phyloP scores from a whole-genome alignment of 2,888 invertebrate genomes.

The Melanargia galathea region DNA sequence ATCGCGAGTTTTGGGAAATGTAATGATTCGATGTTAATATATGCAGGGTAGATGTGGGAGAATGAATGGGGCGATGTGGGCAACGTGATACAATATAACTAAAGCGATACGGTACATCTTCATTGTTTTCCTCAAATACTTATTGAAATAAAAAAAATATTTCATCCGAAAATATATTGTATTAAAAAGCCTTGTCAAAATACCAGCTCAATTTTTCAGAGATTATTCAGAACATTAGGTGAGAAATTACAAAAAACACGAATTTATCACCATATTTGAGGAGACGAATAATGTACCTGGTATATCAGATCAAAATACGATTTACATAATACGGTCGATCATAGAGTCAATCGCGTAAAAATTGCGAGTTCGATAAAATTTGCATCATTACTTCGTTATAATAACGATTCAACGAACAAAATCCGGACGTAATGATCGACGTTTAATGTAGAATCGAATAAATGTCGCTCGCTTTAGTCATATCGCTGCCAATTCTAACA shows the following conservation, averaged over 20 bases:
- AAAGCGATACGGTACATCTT: not conserved
- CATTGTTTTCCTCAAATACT: not conserved
- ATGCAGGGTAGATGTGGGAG: not conserved
- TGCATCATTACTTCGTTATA: no score
- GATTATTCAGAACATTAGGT: not conserved
- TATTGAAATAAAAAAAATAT: not conserved
- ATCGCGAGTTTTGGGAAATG: not conserved
- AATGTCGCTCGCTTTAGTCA: slow-evolving; percentile 10
- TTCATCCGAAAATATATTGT: not conserved
- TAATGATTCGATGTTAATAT: slow-evolving; percentile 4
- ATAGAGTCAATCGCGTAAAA: no score
- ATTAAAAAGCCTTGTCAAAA: not conserved
- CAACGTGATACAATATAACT: slow-evolving; percentile 8
- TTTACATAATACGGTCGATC: not conserved
- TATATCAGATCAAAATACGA: not conserved
- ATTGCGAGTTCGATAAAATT: no score
- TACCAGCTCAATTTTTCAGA: slow-evolving; percentile 9
- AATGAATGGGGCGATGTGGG: slow-evolving; percentile 10
- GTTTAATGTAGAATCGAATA: not conserved
- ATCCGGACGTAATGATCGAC: not conserved
- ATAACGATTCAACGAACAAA: no score
- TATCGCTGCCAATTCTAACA: not conserved
- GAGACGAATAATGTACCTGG: not conserved
- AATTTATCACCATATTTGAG: not conserved
- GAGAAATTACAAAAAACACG: not conserved